Evolutionary conservation across 2,797 vertebrate species (phyloP).

Genomic region (Hippoglossus hippoglossus): DNA sequence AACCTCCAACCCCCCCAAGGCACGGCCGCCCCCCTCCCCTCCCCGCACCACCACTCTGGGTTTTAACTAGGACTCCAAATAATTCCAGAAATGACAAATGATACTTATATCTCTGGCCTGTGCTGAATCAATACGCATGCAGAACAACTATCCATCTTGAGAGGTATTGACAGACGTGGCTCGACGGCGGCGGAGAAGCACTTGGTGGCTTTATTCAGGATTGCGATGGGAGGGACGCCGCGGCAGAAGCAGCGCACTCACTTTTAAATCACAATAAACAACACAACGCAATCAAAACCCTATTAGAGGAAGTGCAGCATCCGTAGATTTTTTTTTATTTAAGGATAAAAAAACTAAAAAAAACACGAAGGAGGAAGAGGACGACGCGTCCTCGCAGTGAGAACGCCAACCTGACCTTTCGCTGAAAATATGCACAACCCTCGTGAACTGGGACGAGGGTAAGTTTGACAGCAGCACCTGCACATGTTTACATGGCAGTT

Average conservation of each 20-base stretch:
- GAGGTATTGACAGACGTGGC: conserved; percentile 89
- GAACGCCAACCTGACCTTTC: conserved; percentile 32
- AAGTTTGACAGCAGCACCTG: conserved; percentile 79
- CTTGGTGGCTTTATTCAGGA: conserved; percentile 83
- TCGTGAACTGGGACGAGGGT: conserved; percentile 54
- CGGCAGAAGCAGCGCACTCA: conserved; percentile 17
- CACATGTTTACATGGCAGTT: conserved; percentile 84
- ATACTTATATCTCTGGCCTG: conserved; percentile 91
- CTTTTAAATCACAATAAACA: conserved; percentile 67
- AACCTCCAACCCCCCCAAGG: conserved; percentile 88
- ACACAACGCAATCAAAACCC: conserved; percentile 31
- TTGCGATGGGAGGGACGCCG: conserved; percentile 46
- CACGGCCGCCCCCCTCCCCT: conserved; percentile 89
- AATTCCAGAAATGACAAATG: conserved; percentile 99
- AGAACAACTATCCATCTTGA: conserved; percentile 93
- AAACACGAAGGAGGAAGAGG: too few relatives aligned
- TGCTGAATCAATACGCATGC: conserved; percentile 94
- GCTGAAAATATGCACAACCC: conserved; percentile 47
- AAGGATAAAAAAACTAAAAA: not conserved
- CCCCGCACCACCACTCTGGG: conserved; percentile 79
- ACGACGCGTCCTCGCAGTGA: not conserved
- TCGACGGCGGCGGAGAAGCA: conserved; percentile 75
- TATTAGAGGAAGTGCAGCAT: conserved; percentile 45
- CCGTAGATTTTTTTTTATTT: conserved; percentile 10
- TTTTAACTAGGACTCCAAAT: conserved; percentile 97